Percentiles rank a stretch among this genome's conserved stretches.
Conservation (phyloP, 2,113 vertebrate species). For the Capreolus pygargus region DNA sequence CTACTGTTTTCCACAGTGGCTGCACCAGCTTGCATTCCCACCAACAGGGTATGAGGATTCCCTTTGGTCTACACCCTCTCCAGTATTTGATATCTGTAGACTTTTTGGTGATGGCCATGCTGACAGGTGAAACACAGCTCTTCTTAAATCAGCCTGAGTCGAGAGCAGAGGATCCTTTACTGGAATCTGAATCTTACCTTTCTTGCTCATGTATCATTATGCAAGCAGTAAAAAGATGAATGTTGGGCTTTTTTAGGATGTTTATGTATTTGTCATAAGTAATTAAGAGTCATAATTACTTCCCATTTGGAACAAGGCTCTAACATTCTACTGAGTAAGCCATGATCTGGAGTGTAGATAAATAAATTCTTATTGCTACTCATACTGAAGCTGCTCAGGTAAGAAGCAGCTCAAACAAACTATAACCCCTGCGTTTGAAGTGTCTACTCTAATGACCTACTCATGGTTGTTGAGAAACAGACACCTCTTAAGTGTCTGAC, state of each 20-base stretch:
- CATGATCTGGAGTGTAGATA: background rate
- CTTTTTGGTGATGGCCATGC: background rate
- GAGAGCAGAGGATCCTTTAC: background rate
- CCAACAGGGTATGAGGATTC: background rate
- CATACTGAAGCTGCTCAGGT: background rate
- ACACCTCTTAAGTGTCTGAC: background rate
- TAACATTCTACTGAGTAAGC: background rate
- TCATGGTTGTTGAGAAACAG: background rate
- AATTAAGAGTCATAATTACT: slow-evolving; percentile 6
- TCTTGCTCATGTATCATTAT: background rate
- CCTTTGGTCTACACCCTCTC: background rate
- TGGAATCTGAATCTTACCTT: background rate
- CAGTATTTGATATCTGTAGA: background rate
- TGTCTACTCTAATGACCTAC: background rate
- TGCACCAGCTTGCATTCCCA: background rate
- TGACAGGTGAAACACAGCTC: background rate
- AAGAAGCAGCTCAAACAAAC: background rate
- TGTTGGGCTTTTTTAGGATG: background rate
- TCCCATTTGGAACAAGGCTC: background rate
- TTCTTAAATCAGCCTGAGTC: background rate
- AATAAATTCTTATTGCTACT: background rate
- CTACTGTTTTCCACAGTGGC: background rate
- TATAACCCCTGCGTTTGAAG: background rate
- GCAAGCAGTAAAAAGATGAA: background rate
- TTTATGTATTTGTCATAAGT: slow-evolving; percentile 3